phyloP scores from a whole-genome alignment of 2,113 vertebrate genomes.

The Corythoichthys haematopterus region DNA sequence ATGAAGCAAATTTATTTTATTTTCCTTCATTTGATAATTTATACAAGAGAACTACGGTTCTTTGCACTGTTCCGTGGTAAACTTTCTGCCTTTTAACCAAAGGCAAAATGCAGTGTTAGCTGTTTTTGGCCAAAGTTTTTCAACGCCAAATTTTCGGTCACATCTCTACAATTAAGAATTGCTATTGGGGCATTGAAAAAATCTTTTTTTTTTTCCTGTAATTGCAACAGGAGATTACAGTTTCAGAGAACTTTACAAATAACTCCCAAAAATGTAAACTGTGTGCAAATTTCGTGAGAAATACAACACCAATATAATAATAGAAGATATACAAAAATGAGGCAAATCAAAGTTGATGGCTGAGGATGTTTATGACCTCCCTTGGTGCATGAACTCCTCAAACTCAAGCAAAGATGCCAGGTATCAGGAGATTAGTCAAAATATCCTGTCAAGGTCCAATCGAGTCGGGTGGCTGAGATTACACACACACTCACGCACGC shows the following conservation, averaged over 20 bases:
- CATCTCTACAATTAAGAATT: no score
- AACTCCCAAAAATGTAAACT: not conserved
- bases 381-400: conserved; percentile 7
- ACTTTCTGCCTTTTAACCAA: no score
- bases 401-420: conserved; percentile 24
- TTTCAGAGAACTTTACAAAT: not conserved
- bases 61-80: no score
- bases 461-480: conserved; percentile 38
- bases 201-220: no score
- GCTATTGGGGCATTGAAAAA: no score
- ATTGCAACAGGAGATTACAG: not conserved
- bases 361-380: conserved; percentile 10
- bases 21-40: no score
- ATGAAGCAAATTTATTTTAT: no score
- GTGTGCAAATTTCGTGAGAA: not conserved
- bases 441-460: conserved; percentile 45
- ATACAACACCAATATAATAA: not conserved
- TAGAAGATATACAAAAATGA: not conserved
- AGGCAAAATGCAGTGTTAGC: no score
- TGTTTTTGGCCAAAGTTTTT: no score
- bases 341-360: not conserved
- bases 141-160: no score
- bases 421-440: conserved; percentile 44
- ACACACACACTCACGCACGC: conserved; percentile 14
- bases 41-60: no score